These are phyloP conservation scores for Agrotis puta DNA, from an alignment of 2,888 invertebrate genomes.

Conservation along the genomic window DNA sequence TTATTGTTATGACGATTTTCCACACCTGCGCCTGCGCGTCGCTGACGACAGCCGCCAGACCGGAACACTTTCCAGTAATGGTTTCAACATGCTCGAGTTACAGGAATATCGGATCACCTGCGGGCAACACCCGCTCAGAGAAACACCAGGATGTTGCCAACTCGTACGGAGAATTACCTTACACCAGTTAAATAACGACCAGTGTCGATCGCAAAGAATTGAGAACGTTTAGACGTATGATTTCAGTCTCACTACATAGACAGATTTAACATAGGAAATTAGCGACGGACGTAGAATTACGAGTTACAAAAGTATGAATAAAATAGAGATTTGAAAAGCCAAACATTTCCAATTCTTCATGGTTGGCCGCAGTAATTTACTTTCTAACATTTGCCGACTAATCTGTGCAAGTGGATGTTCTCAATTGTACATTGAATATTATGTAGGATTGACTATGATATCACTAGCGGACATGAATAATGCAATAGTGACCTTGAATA, in stretches of 20 bases:
- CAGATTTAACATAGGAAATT: conserved; percentile 27
- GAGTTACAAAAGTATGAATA: conserved; percentile 37
- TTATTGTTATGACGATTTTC: conserved; percentile 70
- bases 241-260: conserved; percentile 19
- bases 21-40: conserved; percentile 73
- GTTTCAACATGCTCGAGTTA: conserved; percentile 82
- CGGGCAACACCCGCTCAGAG: conserved; percentile 68
- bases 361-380: conserved; percentile 44
- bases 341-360: conserved; percentile 39
- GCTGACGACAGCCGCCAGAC: conserved; percentile 69
- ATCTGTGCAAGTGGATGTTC: conserved; percentile 44
- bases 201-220: conserved; percentile 50
- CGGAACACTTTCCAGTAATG: conserved; percentile 86
- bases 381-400: conserved; percentile 54
- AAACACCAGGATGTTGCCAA: conserved; percentile 77
- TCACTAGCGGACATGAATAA: conserved; percentile 78
- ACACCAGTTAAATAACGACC: conserved; percentile 58
- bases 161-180: conserved; percentile 70
- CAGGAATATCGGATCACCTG: conserved; percentile 80
- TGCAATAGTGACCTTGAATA: conserved; percentile 74
- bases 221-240: conserved; percentile 36
- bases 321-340: conserved; percentile 42
- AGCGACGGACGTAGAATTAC: conserved; percentile 23
- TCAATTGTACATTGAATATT: conserved; percentile 51
- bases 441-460: conserved; percentile 73